Evolutionary conservation across 2,888 invertebrate species (phyloP), one percentile per base, ranked within the genome.

Genomic region (Metallyticus violacea): DNA sequence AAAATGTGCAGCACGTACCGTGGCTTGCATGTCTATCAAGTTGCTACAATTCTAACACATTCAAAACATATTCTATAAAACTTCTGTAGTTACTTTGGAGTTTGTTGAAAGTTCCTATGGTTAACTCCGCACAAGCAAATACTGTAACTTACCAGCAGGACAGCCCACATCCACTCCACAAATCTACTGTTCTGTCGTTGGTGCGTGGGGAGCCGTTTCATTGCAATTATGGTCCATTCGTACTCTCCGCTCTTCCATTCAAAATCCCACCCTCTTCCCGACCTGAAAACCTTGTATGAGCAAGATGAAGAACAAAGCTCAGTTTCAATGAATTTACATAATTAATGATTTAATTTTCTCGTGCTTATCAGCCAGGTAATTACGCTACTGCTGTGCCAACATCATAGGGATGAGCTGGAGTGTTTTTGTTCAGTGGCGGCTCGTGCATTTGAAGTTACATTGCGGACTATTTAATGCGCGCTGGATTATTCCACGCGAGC

Each of bases 301-400:
- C 40, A 62, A 83, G 86, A 86, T 86, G 81, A 78, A 27, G 86
- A 77, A 86, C 86, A 86, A 86, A 86, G 86, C 86, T 86, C 85
- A 80, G 79, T 87, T 86, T 83, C 87, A 85, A 87, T 88, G 87
- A 88, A 87, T 85, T 85, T 88, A 83, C 88, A 88, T 88, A 88
- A 88, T 88, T 88, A 87, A 88, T 88, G 88, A 88, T 88, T 88
- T 88, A 88, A 88, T 88, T 87, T 88, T 88, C 88, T 88, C 82
- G 83, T 86, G 88, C 85, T 88, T 88, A 88, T 88, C 88, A 85
- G 81, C 26, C 86, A 86, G 86, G 81, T 86, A 86, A 86, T 86
- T 86, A 81, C 81, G 81, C 27, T 15, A 40, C 22, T 29, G 62
- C 22, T 26, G 26, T 9, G 27, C 76, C 62, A 82, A 62, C 76